A percentile compares a stretch with the other conserved stretches of the same genome.
phyloP scores from a whole-genome alignment of 2,888 invertebrate genomes.

The Leptarthrus brevirostris region DNA sequence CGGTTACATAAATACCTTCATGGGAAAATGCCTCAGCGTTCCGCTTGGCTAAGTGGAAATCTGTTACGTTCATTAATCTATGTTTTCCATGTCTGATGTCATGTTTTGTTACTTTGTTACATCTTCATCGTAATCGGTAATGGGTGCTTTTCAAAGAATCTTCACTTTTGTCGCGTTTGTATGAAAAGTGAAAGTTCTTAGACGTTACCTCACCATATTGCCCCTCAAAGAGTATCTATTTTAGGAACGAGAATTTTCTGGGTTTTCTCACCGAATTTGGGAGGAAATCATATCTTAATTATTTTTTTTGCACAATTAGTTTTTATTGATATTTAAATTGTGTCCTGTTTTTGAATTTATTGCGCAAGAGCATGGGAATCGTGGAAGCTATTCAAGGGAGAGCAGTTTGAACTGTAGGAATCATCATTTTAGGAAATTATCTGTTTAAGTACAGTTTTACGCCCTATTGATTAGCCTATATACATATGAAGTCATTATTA shows the following conservation, averaged over 20 bases:
- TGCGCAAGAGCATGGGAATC: too few species aligned
- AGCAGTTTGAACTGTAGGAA: too few species aligned
- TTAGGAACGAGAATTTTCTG: not conserved
- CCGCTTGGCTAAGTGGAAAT: conserved; percentile 43
- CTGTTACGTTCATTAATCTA: conserved; percentile 38
- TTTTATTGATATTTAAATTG: not conserved
- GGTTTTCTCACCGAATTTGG: not conserved
- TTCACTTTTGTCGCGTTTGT: conserved; percentile 13
- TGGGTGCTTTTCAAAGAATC: conserved; percentile 18
- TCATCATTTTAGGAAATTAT: too few species aligned
- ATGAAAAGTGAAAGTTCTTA: conserved; percentile 41
- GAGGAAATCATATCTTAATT: not conserved
- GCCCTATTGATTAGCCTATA: too few species aligned
- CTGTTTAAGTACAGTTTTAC: too few species aligned
- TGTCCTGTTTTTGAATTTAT: too few species aligned
- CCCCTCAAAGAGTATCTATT: not conserved
- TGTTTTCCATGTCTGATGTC: conserved; percentile 17
- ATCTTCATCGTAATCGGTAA: conserved; percentile 26
- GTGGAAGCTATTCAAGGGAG: too few species aligned
- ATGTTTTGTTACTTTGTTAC: conserved; percentile 29
- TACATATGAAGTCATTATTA: too few species aligned
- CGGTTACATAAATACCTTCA: conserved; percentile 45
- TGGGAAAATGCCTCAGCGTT: conserved; percentile 48
- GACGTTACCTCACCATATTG: not conserved
- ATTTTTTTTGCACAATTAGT: not conserved